These are phyloP conservation scores for Percopsis transmontana DNA, from an alignment of 2,113 vertebrate genomes.

Conservation along the genomic window DNA sequence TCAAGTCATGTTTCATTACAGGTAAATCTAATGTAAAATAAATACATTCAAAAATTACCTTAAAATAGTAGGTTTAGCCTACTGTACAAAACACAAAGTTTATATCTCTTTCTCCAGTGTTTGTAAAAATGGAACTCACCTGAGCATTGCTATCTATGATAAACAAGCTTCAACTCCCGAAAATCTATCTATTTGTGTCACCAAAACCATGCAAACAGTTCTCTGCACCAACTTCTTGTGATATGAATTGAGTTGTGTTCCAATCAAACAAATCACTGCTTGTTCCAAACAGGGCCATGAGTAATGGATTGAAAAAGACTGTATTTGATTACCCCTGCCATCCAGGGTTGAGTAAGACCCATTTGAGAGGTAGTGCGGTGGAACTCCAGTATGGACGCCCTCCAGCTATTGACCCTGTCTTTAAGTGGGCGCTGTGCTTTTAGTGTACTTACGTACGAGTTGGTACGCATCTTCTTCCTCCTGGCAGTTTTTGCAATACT, in stretches of 20 bases:
- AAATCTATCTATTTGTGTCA: constrained; percentile 35
- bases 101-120: constrained; percentile 3
- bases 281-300: constrained; percentile 61
- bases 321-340: constrained; percentile 70
- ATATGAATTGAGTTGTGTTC: constrained; percentile 69
- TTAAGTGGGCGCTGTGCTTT: constrained; percentile 74
- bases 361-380: constrained; percentile 67
- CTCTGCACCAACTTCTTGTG: constrained; percentile 39
- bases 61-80: no score
- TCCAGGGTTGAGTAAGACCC: constrained; percentile 71
- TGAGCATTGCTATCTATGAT: constrained; percentile 31
- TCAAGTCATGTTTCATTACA: constrained; percentile 1
- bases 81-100: no score
- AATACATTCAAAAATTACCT: no score
- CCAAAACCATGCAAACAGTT: constrained; percentile 36
- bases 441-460: constrained; percentile 70
- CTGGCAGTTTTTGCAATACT: constrained; percentile 76
- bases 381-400: constrained; percentile 76
- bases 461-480: constrained; percentile 66
- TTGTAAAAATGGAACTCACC: constrained; percentile 34
- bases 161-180: constrained; percentile 27
- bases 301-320: constrained; percentile 69
- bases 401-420: constrained; percentile 79
- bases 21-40: no score
- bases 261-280: constrained; percentile 70